A percentile compares a stretch with the other conserved stretches of the same genome.
phyloP scores from a whole-genome alignment of 64 coral and sea anemone genomes.

The Montipora efflorescens region DNA sequence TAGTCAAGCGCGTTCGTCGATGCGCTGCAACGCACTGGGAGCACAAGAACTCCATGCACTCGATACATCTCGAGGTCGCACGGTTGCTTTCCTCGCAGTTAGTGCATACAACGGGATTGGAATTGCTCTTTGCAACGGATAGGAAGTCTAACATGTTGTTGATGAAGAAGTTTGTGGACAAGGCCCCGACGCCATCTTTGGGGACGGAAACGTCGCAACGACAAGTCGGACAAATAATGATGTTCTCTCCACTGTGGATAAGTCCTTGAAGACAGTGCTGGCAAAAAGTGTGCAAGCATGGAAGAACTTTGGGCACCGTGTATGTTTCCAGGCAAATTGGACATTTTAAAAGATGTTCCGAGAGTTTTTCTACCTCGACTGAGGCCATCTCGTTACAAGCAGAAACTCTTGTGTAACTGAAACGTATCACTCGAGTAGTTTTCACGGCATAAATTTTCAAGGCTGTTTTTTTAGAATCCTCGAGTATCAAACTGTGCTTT shows the following conservation, averaged over 20 bases:
- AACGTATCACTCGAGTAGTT: background rate
- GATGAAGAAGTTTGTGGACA: constrained; percentile 98
- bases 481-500: background rate
- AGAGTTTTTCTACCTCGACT: constrained; percentile 92
- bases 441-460: background rate
- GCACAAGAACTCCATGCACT: constrained; percentile 98
- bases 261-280: constrained; percentile 88
- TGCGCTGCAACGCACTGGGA: constrained; percentile 91
- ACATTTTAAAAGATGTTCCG: constrained; percentile 95
- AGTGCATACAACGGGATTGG: constrained; percentile 86
- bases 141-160: constrained; percentile 99
- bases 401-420: background rate
- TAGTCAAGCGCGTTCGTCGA: constrained; percentile 84
- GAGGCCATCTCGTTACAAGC: constrained; percentile 63
- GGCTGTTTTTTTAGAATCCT: background rate
- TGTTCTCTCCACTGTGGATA: constrained; percentile 73
- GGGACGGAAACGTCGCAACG: constrained; percentile 82
- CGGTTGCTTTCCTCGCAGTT: constrained; percentile 86
- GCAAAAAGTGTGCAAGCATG: constrained; percentile 94
- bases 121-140: constrained; percentile 82
- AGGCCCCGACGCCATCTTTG: constrained; percentile 76
- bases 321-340: constrained; percentile 96
- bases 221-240: constrained; percentile 91
- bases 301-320: constrained; percentile 89
- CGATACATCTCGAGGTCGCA: constrained; percentile 84